phyloP scores from a whole-genome alignment of 92 coral and sea anemone genomes.

The Zoanthus sansibaricus region DNA sequence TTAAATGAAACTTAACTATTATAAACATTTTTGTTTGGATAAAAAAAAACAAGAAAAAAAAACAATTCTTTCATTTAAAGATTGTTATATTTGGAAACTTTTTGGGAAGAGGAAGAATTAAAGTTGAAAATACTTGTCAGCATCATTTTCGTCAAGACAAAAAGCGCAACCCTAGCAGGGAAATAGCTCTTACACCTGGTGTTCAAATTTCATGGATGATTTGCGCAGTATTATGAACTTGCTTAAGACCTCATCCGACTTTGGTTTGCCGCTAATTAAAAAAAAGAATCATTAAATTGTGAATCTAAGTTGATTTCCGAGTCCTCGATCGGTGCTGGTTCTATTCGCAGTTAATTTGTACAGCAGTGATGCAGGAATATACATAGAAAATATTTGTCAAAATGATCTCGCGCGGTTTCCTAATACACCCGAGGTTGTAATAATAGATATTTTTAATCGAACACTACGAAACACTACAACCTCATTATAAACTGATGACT shows the following conservation, averaged over 20 bases:
- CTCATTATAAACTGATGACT: neutral
- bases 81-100: neutral
- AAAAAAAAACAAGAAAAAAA: neutral
- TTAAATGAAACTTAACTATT: neutral
- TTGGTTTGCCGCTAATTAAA: neutral
- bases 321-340: neutral
- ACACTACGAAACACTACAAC: neutral
- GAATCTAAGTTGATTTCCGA: neutral
- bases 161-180: neutral
- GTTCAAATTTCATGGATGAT: neutral
- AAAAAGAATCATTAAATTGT: neutral
- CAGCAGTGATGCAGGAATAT: neutral
- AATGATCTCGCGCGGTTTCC: neutral
- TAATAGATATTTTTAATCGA: slow-evolving; percentile 1
- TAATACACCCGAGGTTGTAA: neutral
- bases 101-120: neutral
- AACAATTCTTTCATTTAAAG: neutral
- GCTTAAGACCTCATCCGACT: neutral
- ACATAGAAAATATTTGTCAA: neutral
- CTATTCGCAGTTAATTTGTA: neutral
- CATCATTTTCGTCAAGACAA: neutral
- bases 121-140: neutral
- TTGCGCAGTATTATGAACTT: neutral
- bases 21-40: neutral
- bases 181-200: neutral